Base-by-base conservation (phyloP, 2,113 vertebrate species). In the Proterorhinus semilunaris region DNA sequence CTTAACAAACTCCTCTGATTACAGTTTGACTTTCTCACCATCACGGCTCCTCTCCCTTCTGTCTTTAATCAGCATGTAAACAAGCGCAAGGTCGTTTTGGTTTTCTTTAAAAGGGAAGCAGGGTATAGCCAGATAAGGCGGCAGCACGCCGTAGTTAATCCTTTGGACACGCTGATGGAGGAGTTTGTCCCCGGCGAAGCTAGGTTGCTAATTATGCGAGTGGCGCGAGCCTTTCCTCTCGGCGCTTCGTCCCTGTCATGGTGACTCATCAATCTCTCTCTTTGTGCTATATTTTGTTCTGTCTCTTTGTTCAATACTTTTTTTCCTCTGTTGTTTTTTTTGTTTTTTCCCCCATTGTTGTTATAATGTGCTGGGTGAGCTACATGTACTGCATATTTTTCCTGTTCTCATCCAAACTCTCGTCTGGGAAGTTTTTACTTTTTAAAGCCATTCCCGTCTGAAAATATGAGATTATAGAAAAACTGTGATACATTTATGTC, bases 31-130 rank as follows among this genome's bases (percentile, higher is more conserved):
- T 87, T 88, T 87, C 83, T 84, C 73, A 51, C 82, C 21, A 74
- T 80, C 86, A 82, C 55, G 44, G 74, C 82, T 83, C 66, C 64
- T 75, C 78, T 79, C 72, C 75, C 78, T 68, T 75, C 82, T 70
- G 80, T 82, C 86, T 89, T 91, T 90, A 91, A 91, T 92, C 87
- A 89, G 87, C 86, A 84, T 89, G 87, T 91, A 92, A 91, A 91
- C 90, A 92, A 90, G 78, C 65, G 36, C 90, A 92, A 92, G 91
- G 91, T 91, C 87, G 86, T 90, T 89, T 84, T 87, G 81, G 55
- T 58, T 90, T 88, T 75, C 84, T 89, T 88, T 58, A 58, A 58
- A 89, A 86, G 87, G 76, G 77, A 88, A 86, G 82, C 86, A 62
- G 73, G 55, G 55, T 58, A 58, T 58, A 58, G 74, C 74, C 78